phyloP scores from a whole-genome alignment of 92 coral and sea anemone species.

The Micromussa lordhowensis region DNA sequence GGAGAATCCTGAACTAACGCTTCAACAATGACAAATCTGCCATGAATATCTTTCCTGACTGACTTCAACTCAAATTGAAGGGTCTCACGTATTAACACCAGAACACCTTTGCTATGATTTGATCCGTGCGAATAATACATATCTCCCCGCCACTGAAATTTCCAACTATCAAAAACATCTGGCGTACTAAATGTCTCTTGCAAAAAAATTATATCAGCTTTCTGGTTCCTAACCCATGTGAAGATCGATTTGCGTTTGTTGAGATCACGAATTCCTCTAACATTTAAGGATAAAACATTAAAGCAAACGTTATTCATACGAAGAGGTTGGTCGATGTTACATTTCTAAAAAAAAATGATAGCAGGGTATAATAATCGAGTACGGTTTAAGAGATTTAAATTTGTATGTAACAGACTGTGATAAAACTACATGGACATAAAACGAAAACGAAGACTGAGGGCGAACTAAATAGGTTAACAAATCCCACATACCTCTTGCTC shows the following conservation, averaged over 20 bases:
- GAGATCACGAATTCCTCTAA: slow-evolving; percentile 41
- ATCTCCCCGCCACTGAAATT: slow-evolving; percentile 35
- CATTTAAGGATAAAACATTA: slow-evolving; percentile 36
- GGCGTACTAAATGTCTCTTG: slow-evolving; percentile 25
- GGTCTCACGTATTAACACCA: not conserved
- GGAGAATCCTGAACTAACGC: slow-evolving; percentile 27
- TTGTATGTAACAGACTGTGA: slow-evolving; percentile 10
- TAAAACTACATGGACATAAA: slow-evolving; percentile 15
- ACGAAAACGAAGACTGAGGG: slow-evolving; percentile 11
- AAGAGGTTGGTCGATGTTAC: not conserved
- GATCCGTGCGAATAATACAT: slow-evolving; percentile 41
- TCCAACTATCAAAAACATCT: slow-evolving; percentile 29
- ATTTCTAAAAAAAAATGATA: slow-evolving; percentile 5
- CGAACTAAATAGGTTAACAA: no score
- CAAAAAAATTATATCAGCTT: no score
- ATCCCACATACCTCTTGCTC: slow-evolving; percentile 26
- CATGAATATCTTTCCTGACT: not conserved
- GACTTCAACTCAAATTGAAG: slow-evolving; percentile 33
- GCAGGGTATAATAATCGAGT: slow-evolving; percentile 5
- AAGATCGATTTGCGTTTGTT: slow-evolving; percentile 29
- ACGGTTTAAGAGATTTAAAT: not conserved
- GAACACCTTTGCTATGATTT: slow-evolving; percentile 15
- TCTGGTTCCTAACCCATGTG: slow-evolving; percentile 30
- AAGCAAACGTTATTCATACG: slow-evolving; percentile 9
- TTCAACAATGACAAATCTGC: slow-evolving; percentile 25